A percentile compares a stretch with the other conserved stretches of the same genome.
phyloP scores from a whole-genome alignment of 2,113 vertebrate species.

The Ammodytes marinus region DNA sequence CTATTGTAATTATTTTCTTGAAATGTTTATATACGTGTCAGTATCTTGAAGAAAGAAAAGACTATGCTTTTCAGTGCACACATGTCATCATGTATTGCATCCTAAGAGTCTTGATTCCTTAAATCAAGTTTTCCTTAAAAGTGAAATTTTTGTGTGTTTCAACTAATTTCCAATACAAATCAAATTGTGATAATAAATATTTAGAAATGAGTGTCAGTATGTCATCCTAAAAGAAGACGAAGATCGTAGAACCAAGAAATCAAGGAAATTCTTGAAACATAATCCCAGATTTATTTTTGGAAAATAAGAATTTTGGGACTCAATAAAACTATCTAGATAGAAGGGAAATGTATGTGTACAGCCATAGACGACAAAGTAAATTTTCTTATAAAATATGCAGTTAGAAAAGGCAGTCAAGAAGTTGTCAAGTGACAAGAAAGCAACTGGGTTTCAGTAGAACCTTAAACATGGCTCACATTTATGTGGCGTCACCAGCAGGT shows the following conservation, averaged over 20 bases:
- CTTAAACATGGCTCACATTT: slow-evolving; percentile 85
- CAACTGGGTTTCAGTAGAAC: background rate
- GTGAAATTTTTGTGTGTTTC: background rate
- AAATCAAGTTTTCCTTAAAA: background rate
- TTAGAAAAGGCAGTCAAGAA: background rate
- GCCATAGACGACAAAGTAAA: background rate
- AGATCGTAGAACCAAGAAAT: background rate
- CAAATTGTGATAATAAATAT: background rate
- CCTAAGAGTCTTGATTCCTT: background rate
- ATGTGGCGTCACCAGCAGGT: slow-evolving; percentile 96
- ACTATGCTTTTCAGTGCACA: background rate
- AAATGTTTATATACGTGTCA: background rate
- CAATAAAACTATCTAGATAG: background rate
- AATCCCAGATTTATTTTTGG: too few relatives aligned
- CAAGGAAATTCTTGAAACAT: background rate
- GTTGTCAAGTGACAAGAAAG: background rate
- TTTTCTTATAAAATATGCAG: background rate
- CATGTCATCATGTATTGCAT: background rate
- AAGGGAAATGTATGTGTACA: background rate
- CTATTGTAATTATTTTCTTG: background rate
- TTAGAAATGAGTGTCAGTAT: background rate
- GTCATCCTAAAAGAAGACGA: background rate
- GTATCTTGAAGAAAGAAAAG: background rate
- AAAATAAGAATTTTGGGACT: background rate
- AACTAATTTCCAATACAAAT: background rate